phyloP scores from a whole-genome alignment of 1,140 invertebrate species.

The Cotesia glomerata region DNA sequence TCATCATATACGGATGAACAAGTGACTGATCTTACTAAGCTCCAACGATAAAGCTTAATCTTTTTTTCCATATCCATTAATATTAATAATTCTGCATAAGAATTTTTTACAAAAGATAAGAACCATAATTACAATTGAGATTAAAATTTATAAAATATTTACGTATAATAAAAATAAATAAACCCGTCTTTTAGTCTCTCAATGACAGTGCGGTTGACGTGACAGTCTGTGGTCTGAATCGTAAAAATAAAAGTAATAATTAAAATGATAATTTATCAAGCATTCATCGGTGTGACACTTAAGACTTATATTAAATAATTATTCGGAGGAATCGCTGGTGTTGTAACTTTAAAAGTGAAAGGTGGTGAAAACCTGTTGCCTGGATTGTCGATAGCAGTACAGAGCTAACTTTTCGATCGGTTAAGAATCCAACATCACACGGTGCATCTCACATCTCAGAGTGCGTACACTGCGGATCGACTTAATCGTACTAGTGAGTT shows the following conservation, averaged over 20 bases:
- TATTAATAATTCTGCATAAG: too few relatives aligned
- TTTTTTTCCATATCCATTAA: too few relatives aligned
- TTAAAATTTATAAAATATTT: too few relatives aligned
- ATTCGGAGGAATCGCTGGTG: not conserved
- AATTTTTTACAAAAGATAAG: too few relatives aligned
- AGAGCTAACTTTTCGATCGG: too few relatives aligned
- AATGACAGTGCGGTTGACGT: constrained; percentile 7
- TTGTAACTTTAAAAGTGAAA: constrained; percentile 30
- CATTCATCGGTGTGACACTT: not conserved
- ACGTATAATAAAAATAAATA: too few relatives aligned
- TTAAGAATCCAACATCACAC: constrained; percentile 14
- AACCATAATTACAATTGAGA: too few relatives aligned
- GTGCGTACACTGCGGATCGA: constrained; percentile 16
- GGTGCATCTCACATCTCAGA: not conserved
- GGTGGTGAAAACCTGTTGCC: constrained; percentile 34
- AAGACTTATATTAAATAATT: not conserved
- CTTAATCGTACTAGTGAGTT: constrained; percentile 19
- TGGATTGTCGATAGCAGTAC: not conserved
- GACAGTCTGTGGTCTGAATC: not conserved
- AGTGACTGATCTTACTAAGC: too few relatives aligned
- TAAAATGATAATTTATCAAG: not conserved
- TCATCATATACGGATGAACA: too few relatives aligned
- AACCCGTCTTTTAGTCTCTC: not conserved
- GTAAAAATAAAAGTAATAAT: not conserved
- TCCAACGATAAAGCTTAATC: too few relatives aligned